These are phyloP conservation scores for Epinephelus lanceolatus DNA, from an alignment of 2,113 vertebrate genomes.

Conservation along the genomic window DNA sequence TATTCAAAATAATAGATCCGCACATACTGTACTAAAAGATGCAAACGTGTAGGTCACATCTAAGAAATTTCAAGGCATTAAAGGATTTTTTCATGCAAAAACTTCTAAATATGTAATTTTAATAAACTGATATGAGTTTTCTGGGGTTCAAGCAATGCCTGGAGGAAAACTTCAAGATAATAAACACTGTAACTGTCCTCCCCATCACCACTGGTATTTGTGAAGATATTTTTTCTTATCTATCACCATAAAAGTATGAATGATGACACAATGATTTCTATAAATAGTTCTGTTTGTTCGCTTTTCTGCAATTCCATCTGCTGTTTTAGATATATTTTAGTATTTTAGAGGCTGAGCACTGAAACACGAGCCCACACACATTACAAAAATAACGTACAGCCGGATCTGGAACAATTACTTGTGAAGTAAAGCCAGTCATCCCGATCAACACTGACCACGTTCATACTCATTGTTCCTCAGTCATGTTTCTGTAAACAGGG, in stretches of 20 bases:
- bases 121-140: no score
- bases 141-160: no score
- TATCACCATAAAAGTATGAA: conserved; percentile 8
- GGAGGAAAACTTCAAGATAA: no score
- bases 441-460: background rate
- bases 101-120: no score
- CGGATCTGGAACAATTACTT: background rate
- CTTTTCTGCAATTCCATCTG: conserved; percentile 8
- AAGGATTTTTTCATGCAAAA: no score
- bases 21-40: no score
- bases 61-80: no score
- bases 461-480: conserved; percentile 36
- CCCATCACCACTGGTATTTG: background rate
- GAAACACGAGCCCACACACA: conserved; percentile 16
- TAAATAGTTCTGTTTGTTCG: conserved; percentile 15
- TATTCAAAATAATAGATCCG: no score
- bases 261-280: conserved; percentile 7
- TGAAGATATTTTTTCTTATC: background rate
- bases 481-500: conserved; percentile 57
- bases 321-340: background rate
- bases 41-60: no score
- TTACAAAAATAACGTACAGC: conserved; percentile 30
- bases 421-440: conserved; percentile 27
- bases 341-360: background rate
- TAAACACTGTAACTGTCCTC: background rate